Conservation (phyloP, 1,140 invertebrate genomes). For the Lucilia cuprina region DNA sequence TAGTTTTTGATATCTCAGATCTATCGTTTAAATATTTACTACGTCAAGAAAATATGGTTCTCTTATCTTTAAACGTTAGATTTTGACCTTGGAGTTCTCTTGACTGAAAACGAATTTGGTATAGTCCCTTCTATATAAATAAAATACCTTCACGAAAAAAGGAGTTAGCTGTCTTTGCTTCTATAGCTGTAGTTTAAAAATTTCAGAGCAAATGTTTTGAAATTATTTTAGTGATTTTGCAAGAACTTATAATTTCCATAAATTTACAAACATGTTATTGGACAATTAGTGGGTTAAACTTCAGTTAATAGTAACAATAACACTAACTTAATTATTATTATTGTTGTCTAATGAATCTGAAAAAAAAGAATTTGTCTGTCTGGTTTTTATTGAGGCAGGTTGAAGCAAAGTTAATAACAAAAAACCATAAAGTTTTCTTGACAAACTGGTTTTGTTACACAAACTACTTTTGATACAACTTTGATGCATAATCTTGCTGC, state of each 20-base stretch:
- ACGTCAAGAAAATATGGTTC: too few relatives aligned
- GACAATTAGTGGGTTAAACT: constrained; percentile 20
- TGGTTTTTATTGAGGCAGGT: constrained; percentile 23
- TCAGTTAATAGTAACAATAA: constrained; percentile 23
- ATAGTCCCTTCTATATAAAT: too few relatives aligned
- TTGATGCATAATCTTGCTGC: not conserved
- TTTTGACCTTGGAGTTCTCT: too few relatives aligned
- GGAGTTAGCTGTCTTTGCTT: too few relatives aligned
- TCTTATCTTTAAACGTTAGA: too few relatives aligned
- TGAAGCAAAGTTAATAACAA: not conserved
- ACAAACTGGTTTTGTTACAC: constrained; percentile 8
- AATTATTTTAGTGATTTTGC: too few relatives aligned
- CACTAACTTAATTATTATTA: constrained; percentile 14
- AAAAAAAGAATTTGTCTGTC: not conserved
- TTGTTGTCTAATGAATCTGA: constrained; percentile 17
- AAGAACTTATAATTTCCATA: not conserved
- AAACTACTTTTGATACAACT: not conserved
- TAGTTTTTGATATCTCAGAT: too few relatives aligned
- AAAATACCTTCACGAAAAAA: too few relatives aligned
- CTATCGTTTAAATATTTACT: too few relatives aligned
- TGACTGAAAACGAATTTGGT: too few relatives aligned
- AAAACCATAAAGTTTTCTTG: constrained; percentile 16
- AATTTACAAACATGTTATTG: constrained; percentile 22
- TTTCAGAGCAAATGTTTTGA: too few relatives aligned
- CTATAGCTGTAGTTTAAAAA: too few relatives aligned